phyloP scores from a whole-genome alignment of 2,113 vertebrate species.

The Vanacampus margaritifer region DNA sequence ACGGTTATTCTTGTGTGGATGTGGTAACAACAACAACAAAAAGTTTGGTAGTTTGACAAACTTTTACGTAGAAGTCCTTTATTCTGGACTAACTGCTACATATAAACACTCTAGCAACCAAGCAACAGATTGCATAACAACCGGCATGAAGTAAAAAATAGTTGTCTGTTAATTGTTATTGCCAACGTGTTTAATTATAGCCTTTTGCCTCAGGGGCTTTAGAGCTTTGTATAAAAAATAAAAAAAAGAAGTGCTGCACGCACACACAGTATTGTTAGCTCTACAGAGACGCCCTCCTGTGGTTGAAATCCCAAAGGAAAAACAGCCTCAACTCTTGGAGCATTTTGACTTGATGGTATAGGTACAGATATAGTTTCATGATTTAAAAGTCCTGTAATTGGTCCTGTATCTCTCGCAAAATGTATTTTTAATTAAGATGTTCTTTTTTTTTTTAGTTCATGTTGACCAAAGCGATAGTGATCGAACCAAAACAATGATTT shows the following conservation, averaged over 20 bases:
- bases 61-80: too few relatives aligned
- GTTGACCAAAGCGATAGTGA: background rate
- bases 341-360: background rate
- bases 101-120: background rate
- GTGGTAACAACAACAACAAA: too few relatives aligned
- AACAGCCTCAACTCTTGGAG: constrained; percentile 6
- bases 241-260: background rate
- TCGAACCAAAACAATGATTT: background rate
- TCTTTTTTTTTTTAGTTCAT: background rate
- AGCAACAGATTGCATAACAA: constrained; percentile 12
- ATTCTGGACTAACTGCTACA: background rate
- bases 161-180: constrained; percentile 42
- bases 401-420: too few relatives aligned
- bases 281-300: constrained; percentile 8
- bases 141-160: constrained; percentile 42
- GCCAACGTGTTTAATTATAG: constrained; percentile 50
- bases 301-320: constrained; percentile 6
- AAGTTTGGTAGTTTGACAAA: too few relatives aligned
- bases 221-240: background rate
- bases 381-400: background rate
- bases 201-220: constrained; percentile 9
- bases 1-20: too few relatives aligned
- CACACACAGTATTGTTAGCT: background rate
- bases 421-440: background rate
- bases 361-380: background rate